A percentile compares a stretch with the other conserved stretches of the same genome.
Conservation (phyloP, 2,113 vertebrate genomes). For the Irena cyanogastra region DNA sequence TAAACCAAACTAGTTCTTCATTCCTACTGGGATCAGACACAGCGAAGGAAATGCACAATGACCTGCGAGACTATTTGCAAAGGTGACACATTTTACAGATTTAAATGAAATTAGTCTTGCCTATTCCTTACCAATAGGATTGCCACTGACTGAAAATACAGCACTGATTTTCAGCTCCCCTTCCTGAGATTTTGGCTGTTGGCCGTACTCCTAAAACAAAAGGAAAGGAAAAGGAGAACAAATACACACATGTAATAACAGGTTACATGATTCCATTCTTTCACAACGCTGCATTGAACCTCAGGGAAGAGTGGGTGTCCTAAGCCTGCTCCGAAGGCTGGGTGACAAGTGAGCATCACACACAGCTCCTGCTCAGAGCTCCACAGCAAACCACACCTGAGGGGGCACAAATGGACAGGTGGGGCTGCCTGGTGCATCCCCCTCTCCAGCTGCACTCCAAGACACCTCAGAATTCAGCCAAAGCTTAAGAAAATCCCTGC, state of each 20-base stretch:
- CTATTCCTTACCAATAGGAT: slow-evolving; percentile 82
- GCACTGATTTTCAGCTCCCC: slow-evolving; percentile 92
- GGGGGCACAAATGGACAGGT: not conserved
- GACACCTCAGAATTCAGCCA: not conserved
- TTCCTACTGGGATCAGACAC: not conserved
- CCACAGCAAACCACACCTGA: not conserved
- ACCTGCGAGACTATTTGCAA: not conserved
- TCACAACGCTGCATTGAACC: not conserved
- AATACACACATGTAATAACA: slow-evolving; percentile 50
- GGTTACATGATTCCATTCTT: not conserved
- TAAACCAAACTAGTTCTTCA: not conserved
- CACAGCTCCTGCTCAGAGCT: not conserved
- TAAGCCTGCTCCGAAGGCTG: not conserved
- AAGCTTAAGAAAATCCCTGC: not conserved
- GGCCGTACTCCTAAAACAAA: slow-evolving; percentile 80
- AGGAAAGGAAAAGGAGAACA: slow-evolving; percentile 60
- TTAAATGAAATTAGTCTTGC: not conserved
- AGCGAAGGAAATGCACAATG: not conserved
- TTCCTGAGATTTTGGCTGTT: slow-evolving; percentile 85
- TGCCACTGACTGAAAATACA: slow-evolving; percentile 89
- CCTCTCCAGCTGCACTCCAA: not conserved
- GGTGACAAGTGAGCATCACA: not conserved
- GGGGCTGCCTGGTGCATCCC: not conserved
- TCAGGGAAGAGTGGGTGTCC: not conserved
- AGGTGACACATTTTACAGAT: not conserved